Base-by-base conservation (phyloP, 2,888 invertebrate genomes). In the Calephelis perditalis region DNA sequence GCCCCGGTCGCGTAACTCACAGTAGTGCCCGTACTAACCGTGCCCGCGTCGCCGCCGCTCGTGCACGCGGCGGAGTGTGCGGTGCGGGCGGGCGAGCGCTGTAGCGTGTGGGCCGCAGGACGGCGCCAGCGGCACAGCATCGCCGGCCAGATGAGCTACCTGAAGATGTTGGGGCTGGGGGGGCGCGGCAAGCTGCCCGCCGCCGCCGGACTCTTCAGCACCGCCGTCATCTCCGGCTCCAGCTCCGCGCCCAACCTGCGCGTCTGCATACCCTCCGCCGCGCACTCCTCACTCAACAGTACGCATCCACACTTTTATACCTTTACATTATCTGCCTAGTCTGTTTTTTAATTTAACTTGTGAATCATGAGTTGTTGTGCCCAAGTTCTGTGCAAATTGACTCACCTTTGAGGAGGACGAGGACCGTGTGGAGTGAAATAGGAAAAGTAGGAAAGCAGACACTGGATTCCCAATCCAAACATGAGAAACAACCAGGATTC, bases 101-200 rank as follows among this genome's bases (percentile, higher is more conserved):
- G 65, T 84, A 78, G 75, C 80, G 81, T 77, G 81, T 82, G 59
- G 77, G 86, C 75, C 90, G 91, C 77, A 92, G 92, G 93, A 93
- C 94, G 95, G 91, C 96, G 96, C 91, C 97, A 97, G 93, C 95
- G 97, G 91, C 97, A 97, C 96, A 97, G 97, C 94, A 96, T 97
- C 93, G 96, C 96, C 92, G 96, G 96, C 92, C 97, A 97, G 94
- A 95, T 96, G 95, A 96, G 94, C 94, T 96, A 96, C 94, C 95
- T 95, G 93, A 96, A 96, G 94, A 94, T 96, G 94, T 93, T 96
- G 92, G 95, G 95, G 78, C 94, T 96, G 89, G 94, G 84, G 69
- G 86, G 81, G 71, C 82, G 89, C 70, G 86, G 84, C 71, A 89
- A 91, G 75, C 81, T 94, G 94, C 73, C 94, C 92, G 71, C 92